A percentile compares a stretch with the other conserved stretches of the same genome.
phyloP scores from a whole-genome alignment of 2,888 invertebrate genomes.

The Hirtodrosophila duncani region DNA sequence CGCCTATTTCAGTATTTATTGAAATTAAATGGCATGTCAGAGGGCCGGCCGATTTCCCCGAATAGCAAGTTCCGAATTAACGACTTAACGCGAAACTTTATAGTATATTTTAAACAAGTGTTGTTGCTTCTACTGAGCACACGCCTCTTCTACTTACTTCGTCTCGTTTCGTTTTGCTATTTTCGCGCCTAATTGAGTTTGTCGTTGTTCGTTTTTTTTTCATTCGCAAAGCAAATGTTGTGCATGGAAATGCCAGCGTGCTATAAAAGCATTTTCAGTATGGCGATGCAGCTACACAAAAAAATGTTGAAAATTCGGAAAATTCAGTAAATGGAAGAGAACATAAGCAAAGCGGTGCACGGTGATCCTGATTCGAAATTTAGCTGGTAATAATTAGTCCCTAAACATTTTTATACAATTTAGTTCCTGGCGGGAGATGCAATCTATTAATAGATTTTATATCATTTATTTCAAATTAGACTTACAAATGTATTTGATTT shows the following conservation, averaged over 20 bases:
- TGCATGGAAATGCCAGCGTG: conserved; percentile 40
- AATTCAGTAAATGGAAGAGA: too few species aligned
- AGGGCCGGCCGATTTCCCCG: background rate
- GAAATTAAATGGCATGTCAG: conserved; percentile 22
- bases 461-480: too few species aligned
- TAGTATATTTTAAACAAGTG: conserved; percentile 35
- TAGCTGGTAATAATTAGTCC: too few species aligned
- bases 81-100: conserved; percentile 22
- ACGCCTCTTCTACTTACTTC: too few species aligned
- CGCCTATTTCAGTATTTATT: conserved; percentile 15
- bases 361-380: too few species aligned
- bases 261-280: conserved; percentile 63
- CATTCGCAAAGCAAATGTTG: conserved; percentile 6
- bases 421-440: too few species aligned
- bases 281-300: conserved; percentile 38
- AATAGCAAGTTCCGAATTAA: conserved; percentile 24
- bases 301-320: conserved; percentile 44
- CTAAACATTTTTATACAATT: too few species aligned
- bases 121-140: too few species aligned
- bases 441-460: too few species aligned
- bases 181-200: conserved; percentile 64
- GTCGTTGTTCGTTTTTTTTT: conserved; percentile 10
- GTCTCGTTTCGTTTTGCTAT: too few species aligned
- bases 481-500: too few species aligned
- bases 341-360: too few species aligned